Base-by-base conservation (phyloP, 2,797 vertebrate genomes). In the Lutra lutra region DNA sequence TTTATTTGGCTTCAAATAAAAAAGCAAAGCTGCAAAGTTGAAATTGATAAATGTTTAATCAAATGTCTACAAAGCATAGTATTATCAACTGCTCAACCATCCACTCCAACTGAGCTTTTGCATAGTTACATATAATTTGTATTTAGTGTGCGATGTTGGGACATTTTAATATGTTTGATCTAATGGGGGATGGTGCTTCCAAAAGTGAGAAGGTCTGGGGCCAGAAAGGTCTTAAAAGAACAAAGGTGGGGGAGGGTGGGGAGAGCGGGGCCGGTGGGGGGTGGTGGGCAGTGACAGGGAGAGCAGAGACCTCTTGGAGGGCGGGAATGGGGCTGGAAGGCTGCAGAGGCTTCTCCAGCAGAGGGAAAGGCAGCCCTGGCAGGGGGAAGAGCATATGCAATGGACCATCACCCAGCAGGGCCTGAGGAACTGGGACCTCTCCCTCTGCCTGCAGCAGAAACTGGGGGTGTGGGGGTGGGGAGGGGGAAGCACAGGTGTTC, bases 21-120 rank as follows among this genome's bases (percentile, higher is more conserved):
- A 96, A 93, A 64, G 46, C 60, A 87, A 95, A 93, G 72, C 93
- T 43, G 54, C 66, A 90, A 92, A 88, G 80, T 64, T 93, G 96
- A 97, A 96, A 93, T 40, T 85, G 95, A 96, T 97, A 85, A 96
- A 95, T 96, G 86, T 96, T 97, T 94, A 93, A 96, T 94, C 96
- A 96, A 89, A 86, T 62, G 91, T 94, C 94, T 91, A 94, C 96
- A 92, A 94, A 97, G 80, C 27, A 10, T 75, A 79, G 46, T 86
- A 60, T 86, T 89, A 93, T 96, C 95, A 84, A 79, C 60, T 32
- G 73, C 73, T 95, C 83, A 89, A 17, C 95, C 95, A 91, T 80
- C 84, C 86, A 60, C 35, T 91, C 86, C 51, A 12, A 72, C 75
- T 60, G 83, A 1, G 68, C 86, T 88, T 88, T 27, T 29, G 75